Evolutionary conservation across 2,113 vertebrate genomes (phyloP), one percentile per base, ranked within the genome.

Genomic region (Brevimyrus niger): DNA sequence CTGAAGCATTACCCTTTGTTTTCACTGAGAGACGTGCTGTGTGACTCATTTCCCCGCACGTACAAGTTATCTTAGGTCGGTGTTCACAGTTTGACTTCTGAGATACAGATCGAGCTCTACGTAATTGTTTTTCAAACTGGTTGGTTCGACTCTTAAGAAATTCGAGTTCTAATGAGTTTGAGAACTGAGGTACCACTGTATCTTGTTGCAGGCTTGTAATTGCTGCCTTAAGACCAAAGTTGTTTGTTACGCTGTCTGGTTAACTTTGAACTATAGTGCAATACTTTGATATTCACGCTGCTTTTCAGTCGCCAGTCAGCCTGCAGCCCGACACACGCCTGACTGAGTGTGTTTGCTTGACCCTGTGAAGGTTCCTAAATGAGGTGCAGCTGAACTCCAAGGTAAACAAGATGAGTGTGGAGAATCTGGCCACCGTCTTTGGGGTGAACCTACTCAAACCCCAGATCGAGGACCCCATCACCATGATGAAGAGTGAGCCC

Each of bases 331-430:
- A 2, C 53, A 11, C 47, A 55, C 10, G n/a, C 46, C 17, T 38
- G 27, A 73, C 55, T 76, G 42, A 50, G 47, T 89, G 27, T 84
- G 31, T 83, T 38, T 65, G 23, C 38, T 27, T 86, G 48, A 91
- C 23, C 48, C n/a, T 17, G 50, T 10, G 7, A 94, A 99, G 98
- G 93, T 99, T 99, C 91, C 95, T 99, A 21, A 95, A 97, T 0
- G 97, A 99, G 93, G 97, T 99, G 85, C 98, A 99, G 91, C 92
- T 95, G 85, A 96, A 97, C 88, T 97, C 97, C 0, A 95, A 92
- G 0, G 88, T 98, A 91, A 99, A 99, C 92, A 99, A 99, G 94
- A 99, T 99, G 98, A 98, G 97, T 0, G 97, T 99, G 94, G 98
- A 99, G 85, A 99, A 99, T 91, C 92, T 99, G 93, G 98, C 98